Evolutionary conservation across 2,888 invertebrate genomes (phyloP).

Genomic region (Kryphioiulus occultus): DNA sequence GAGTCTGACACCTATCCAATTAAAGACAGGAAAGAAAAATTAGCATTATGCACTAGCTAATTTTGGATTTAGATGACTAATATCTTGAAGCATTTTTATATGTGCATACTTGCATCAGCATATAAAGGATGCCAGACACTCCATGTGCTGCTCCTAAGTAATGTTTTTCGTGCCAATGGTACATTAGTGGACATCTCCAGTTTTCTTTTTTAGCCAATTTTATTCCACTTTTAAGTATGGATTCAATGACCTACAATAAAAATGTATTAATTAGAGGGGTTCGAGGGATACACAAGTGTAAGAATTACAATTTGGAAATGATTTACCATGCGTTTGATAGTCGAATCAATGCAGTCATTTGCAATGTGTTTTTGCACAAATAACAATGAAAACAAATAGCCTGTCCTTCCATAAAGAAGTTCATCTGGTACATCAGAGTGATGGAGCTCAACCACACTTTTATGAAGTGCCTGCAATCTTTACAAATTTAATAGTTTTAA

Average conservation of each 20-base stretch:
- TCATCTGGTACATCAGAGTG: conserved; percentile 75
- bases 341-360: conserved; percentile 68
- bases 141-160: conserved; percentile 93
- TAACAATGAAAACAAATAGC: conserved; percentile 80
- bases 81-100: not conserved
- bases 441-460: conserved; percentile 66
- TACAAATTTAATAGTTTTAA: conserved; percentile 45
- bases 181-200: conserved; percentile 72
- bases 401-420: conserved; percentile 82
- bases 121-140: conserved; percentile 81
- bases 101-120: conserved; percentile 74
- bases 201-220: conserved; percentile 67
- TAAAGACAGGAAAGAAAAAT: conserved; percentile 35
- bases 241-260: conserved; percentile 68
- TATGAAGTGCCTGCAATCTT: conserved; percentile 69
- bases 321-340: not conserved
- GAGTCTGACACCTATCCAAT: conserved; percentile 52
- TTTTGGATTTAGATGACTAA: not conserved
- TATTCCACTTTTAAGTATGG: conserved; percentile 70
- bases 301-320: too few species aligned
- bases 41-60: conserved; percentile 1
- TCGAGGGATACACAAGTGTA: too few species aligned
- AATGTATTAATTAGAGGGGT: not conserved
- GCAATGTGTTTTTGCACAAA: conserved; percentile 75
- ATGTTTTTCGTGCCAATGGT: conserved; percentile 84